Percentiles rank a stretch among this genome's conserved stretches.
Conservation (phyloP, 1,140 invertebrate genomes). For the Lepidotrigona ventralis region DNA sequence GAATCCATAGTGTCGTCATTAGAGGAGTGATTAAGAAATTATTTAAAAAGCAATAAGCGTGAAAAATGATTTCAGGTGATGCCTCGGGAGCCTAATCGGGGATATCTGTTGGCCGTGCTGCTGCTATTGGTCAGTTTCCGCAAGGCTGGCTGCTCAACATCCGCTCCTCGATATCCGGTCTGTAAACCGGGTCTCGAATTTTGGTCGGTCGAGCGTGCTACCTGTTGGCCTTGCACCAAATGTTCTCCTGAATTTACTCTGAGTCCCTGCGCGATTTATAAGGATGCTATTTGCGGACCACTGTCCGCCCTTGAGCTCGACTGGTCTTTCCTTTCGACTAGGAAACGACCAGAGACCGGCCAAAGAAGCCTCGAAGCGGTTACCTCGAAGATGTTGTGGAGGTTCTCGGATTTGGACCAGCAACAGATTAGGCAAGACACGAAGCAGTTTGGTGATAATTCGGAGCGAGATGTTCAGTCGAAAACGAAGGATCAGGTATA, state of each 20-base stretch:
- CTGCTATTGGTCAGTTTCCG: slow-evolving; percentile 62
- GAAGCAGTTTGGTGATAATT: neutral
- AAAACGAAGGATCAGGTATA: slow-evolving; percentile 4
- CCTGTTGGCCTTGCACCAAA: slow-evolving; percentile 83
- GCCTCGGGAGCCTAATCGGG: slow-evolving; percentile 60
- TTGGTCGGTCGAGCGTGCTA: slow-evolving; percentile 81
- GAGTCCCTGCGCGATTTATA: slow-evolving; percentile 83
- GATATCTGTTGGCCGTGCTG: slow-evolving; percentile 64
- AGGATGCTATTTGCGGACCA: slow-evolving; percentile 84
- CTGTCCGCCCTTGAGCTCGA: slow-evolving; percentile 81
- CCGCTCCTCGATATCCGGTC: slow-evolving; percentile 69
- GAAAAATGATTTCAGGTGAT: slow-evolving; percentile 60
- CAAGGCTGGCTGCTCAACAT: slow-evolving; percentile 72
- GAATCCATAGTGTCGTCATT: neutral
- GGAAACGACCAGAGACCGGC: slow-evolving; percentile 53
- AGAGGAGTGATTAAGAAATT: fast-evolving
- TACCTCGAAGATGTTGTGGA: slow-evolving; percentile 55
- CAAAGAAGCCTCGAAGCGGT: slow-evolving; percentile 51
- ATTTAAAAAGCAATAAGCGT: neutral
- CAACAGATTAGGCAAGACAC: slow-evolving; percentile 9
- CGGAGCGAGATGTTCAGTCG: neutral
- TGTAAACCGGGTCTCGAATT: slow-evolving; percentile 81
- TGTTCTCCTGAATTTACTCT: slow-evolving; percentile 83
- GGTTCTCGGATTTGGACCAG: slow-evolving; percentile 41
- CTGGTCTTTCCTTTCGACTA: slow-evolving; percentile 77